A percentile compares a stretch with the other conserved stretches of the same genome.
These are phyloP conservation scores for Metallyticus violacea DNA, from an alignment of 2,888 invertebrate genomes.

Conservation along the genomic window DNA sequence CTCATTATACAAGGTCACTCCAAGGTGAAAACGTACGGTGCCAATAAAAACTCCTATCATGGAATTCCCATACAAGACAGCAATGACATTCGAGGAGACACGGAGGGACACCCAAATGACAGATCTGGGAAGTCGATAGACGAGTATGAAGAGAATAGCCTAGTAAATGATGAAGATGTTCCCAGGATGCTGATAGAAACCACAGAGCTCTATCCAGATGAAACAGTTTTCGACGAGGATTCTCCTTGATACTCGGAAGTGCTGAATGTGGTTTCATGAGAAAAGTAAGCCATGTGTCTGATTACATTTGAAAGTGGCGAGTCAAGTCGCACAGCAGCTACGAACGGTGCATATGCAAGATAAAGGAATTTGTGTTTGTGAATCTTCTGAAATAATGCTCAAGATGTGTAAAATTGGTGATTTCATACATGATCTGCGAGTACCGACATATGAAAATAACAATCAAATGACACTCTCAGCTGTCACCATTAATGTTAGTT, in stretches of 20 bases:
- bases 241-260: not conserved
- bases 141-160: not conserved
- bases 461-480: too few species aligned
- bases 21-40: constrained; percentile 80
- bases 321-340: too few species aligned
- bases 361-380: too few species aligned
- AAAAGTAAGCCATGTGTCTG: too few species aligned
- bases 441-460: too few species aligned
- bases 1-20: constrained; percentile 82
- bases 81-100: constrained; percentile 50
- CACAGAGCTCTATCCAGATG: not conserved
- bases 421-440: too few species aligned
- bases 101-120: not conserved
- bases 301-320: too few species aligned
- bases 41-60: constrained; percentile 45
- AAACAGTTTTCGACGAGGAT: not conserved
- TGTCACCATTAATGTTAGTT: too few species aligned
- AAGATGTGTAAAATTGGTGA: too few species aligned
- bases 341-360: too few species aligned
- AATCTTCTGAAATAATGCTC: too few species aligned
- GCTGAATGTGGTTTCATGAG: too few species aligned
- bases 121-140: constrained; percentile 9
- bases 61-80: constrained; percentile 49
- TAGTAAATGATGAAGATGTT: not conserved
- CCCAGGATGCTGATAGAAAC: not conserved